Evolutionary conservation across 2,113 vertebrate genomes (phyloP), one percentile per base, ranked within the genome.

Genomic region (Serinus canaria): DNA sequence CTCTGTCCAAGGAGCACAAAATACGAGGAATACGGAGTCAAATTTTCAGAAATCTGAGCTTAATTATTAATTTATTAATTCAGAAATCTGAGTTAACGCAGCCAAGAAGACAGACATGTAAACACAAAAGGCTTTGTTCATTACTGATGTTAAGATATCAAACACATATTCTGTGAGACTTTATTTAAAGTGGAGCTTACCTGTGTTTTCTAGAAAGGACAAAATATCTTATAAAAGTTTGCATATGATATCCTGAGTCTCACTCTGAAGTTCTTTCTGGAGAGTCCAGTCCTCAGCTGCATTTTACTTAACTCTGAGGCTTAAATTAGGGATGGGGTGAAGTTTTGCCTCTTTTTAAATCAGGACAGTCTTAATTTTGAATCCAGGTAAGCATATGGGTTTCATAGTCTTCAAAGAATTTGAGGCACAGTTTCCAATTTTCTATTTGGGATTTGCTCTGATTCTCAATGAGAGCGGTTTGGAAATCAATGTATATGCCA

Each of bases 51-150:
- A 67, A 68, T 46, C 7, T 49, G 25, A 49, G 77, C 44, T 87
- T 50, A 95, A 83, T 94, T 75, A 75, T 52, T 87, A 47, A 67
- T 87, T 72, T 39, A 73, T 88, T 83, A 35, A 88, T 89, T 82
- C 82, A 64, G 52, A 84, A 78, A 83, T 80, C 28, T 74, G 56
- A 55, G 41, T 92, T 88, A 52, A 52, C 16, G 87, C 68, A 60
- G 16, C 30, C 47, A 41, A 23, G 37, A 85, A 80, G 80, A 67
- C 21, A 81, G 63, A 47, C 15, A 22, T 23, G 7, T 81, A 49
- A 87, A 87, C 52, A 67, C 33, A 35, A 33, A 81, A 55, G 55
- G 30, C 49, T 87, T 17, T 87, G 15, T 74, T 95, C 24, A 10
- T 67, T 89, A 37, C 13, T 90, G 33, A 59, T 83, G 39, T 12